Evolutionary conservation across 2,888 invertebrate species (phyloP), one percentile per base, ranked within the genome.

Genomic region (Agriopis aurantiaria): DNA sequence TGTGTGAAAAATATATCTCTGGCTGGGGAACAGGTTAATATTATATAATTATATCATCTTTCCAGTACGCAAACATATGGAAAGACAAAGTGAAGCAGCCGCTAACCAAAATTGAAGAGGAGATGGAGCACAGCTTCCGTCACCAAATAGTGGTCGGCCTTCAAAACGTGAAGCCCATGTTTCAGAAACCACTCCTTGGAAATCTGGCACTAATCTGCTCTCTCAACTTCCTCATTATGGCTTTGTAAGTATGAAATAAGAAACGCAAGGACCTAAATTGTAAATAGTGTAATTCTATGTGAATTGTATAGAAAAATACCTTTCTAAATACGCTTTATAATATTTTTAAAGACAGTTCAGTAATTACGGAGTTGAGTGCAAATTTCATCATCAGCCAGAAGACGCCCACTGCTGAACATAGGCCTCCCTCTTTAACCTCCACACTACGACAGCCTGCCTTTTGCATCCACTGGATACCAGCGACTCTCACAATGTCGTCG

Each of bases 111-210:
- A 33, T 77, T 0, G 77, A 80, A 0, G 86, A 87, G 60, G 72
- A 82, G 17, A 58, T 43, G 2, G 71, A 81, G 40, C 72, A 70
- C 0, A 81, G 71, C 1, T 74, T 88, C 23, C 74, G 77, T 0
- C 82, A 87, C 49, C 89, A 91, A 68, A 78, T 93, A 0, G 80
- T 85, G 0, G 75, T 77, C 0, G 90, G 91, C 0, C 82, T 93
- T 0, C 86, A 85, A 6, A 92, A 92, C 59, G 82, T 88, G 0
- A 93, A 91, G 59, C 91, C 92, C 0, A 87, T 93, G 88, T 92
- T 92, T 63, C 80, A 72, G 43, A 91, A 83, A 62, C 93, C 93
- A 0, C 73, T 92, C 3, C 78, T 82, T 0, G 69, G 84, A 0
- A 81, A 88, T 23, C 68, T 93, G 0, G 64, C 80, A 1, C 75